Base-by-base conservation (phyloP, 1,140 invertebrate genomes). In the Schlechtendalia chinensis region DNA sequence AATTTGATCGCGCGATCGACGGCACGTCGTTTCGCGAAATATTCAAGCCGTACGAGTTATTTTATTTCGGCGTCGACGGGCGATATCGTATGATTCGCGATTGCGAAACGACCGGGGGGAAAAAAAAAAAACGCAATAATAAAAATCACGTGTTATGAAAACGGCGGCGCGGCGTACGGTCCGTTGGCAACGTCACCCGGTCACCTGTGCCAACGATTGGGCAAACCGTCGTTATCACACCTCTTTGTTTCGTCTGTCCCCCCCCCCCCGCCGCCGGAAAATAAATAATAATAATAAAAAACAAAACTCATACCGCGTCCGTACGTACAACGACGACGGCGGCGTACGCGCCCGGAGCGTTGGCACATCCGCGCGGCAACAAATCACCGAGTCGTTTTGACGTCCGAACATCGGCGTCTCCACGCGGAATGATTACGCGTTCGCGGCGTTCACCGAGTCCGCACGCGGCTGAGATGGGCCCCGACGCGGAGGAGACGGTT, bases 131-230 rank as follows among this genome's bases (percentile, higher is more conserved):
- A 24, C 24, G 24, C 14, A 61, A 27, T 27, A 47, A 47, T 19
- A 47, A n/a, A 59, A 58, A 32, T 22, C 19, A 47, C 12, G 12
- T 2, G 56, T 5, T n/a, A 22, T n/a, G 19, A 16, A 12, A 22
- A 4, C n/a, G 17, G 10, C 5, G 32, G 6, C 65, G 22, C 12
- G 19, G 1, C 8, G 45, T 63, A 22, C 45, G 22, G 32, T 58
- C 75, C 75, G 75, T 79, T 79, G 75, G 75, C 56, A 79, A 63
- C 75, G 75, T 45, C 75, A 63, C 39, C 75, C 75, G 56, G 75
- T 61, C 75, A 63, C 58, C 56, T 50, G 75, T 79, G 75, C 75
- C 75, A 79, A 79, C 75, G 75, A 79, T 79, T 79, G 47, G 56
- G 75, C 75, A 79, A 79, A 79, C 75, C 58, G 32, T 79, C 75